A percentile compares a stretch with the other conserved stretches of the same genome.
Conservation (phyloP, 1,140 invertebrate genomes). For the Lasioglossum albipes region DNA sequence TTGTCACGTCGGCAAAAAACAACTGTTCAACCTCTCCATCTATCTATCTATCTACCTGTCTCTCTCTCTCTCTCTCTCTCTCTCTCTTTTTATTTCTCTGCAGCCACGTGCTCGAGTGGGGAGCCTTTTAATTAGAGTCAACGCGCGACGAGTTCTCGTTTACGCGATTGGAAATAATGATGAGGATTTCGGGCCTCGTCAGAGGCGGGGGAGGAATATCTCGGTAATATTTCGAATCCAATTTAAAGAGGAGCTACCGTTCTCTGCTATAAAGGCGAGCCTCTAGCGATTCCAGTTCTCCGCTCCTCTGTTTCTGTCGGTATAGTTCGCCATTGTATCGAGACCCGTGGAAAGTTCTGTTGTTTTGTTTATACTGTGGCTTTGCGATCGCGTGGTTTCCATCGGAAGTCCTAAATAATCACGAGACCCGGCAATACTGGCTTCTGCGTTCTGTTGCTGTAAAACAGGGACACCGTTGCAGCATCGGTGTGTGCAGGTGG, state of each 20-base stretch:
- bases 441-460: no score
- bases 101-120: no score
- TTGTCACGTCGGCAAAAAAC: neutral
- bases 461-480: neutral
- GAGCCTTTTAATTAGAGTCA: neutral
- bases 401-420: no score
- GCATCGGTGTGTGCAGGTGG: no score
- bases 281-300: neutral
- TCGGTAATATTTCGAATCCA: conserved; percentile 49
- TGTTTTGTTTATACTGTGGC: no score
- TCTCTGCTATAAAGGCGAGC: neutral
- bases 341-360: no score
- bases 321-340: conserved; percentile 25
- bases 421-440: no score
- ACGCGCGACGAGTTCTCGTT: neutral
- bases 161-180: conserved; percentile 45
- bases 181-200: conserved; percentile 15
- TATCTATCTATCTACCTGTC: no score
- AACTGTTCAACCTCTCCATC: neutral
- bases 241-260: conserved; percentile 49
- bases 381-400: no score
- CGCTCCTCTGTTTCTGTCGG: no score
- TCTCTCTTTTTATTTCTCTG: no score
- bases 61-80: no score
- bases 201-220: neutral